phyloP scores from a whole-genome alignment of 2,113 vertebrate species.

The Cynocephalus volans region DNA sequence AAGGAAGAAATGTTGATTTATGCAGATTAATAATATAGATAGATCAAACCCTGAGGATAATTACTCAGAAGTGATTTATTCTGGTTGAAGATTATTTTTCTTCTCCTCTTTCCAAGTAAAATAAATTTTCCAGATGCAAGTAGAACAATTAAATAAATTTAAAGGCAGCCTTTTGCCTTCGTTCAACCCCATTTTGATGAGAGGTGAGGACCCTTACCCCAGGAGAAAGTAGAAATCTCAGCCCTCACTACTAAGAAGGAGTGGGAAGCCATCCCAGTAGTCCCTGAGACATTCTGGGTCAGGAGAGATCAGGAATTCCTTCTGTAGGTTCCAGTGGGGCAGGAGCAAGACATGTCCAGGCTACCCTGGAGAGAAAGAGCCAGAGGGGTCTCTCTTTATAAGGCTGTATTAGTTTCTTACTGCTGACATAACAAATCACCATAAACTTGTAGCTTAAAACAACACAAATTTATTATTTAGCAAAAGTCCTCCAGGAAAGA shows the following conservation, averaged over 20 bases:
- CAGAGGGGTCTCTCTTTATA: not conserved
- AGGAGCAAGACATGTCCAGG: not conserved
- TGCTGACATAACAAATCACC: not conserved
- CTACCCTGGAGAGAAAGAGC: not conserved
- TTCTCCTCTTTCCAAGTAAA: constrained; percentile 38
- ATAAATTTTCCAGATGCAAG: constrained; percentile 38
- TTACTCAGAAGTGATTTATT: constrained; percentile 48
- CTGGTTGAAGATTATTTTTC: constrained; percentile 26
- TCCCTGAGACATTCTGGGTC: not conserved
- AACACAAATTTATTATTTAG: not conserved
- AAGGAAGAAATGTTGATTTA: not conserved
- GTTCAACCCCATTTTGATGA: not conserved
- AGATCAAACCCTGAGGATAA: not conserved
- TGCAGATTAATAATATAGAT: not conserved
- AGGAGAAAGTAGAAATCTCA: not conserved
- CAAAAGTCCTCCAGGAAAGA: not conserved
- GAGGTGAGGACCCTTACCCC: not conserved
- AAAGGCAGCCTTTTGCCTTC: not conserved
- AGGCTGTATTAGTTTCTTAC: not conserved
- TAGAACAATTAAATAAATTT: not conserved
- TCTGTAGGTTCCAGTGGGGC: not conserved
- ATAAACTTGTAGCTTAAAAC: not conserved
- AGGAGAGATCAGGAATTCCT: not conserved
- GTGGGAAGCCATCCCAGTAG: too few relatives aligned
- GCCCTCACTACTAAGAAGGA: not conserved